Percentiles rank a stretch among this genome's conserved stretches.
Conservation (phyloP, 2,888 invertebrate genomes). For the Gnatocerus cornutus region DNA sequence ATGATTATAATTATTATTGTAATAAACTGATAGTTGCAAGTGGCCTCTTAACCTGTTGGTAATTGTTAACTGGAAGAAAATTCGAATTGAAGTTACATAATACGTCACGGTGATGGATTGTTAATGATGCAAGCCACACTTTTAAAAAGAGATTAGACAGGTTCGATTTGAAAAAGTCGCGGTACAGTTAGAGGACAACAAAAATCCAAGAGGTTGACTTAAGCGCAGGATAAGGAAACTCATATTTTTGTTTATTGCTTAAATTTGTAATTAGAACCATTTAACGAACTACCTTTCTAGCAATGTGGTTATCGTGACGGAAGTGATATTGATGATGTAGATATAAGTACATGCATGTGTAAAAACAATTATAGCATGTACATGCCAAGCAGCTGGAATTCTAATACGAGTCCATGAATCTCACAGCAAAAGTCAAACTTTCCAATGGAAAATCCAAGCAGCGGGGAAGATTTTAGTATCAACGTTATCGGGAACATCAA, state of each 20-base stretch:
- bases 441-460: constrained; percentile 20
- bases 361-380: constrained; percentile 64
- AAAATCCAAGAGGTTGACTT: too few species aligned
- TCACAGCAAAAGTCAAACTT: constrained; percentile 37
- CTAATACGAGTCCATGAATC: constrained; percentile 45
- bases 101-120: constrained; percentile 36
- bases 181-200: not conserved
- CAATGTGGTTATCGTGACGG: constrained; percentile 62
- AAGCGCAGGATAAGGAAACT: too few species aligned
- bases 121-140: constrained; percentile 32
- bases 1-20: constrained; percentile 41
- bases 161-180: not conserved
- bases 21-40: constrained; percentile 35
- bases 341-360: constrained; percentile 64
- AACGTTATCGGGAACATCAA: too few species aligned
- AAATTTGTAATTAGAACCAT: not conserved
- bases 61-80: constrained; percentile 31
- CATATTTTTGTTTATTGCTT: too few species aligned
- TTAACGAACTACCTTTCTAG: constrained; percentile 37
- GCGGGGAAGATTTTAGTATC: not conserved
- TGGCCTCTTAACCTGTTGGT: constrained; percentile 39
- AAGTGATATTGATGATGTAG: constrained; percentile 64
- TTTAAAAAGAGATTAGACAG: constrained; percentile 33
- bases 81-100: constrained; percentile 26
- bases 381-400: constrained; percentile 58